Base-by-base conservation (phyloP, 1,140 invertebrate species). In the Lineus longissimus region DNA sequence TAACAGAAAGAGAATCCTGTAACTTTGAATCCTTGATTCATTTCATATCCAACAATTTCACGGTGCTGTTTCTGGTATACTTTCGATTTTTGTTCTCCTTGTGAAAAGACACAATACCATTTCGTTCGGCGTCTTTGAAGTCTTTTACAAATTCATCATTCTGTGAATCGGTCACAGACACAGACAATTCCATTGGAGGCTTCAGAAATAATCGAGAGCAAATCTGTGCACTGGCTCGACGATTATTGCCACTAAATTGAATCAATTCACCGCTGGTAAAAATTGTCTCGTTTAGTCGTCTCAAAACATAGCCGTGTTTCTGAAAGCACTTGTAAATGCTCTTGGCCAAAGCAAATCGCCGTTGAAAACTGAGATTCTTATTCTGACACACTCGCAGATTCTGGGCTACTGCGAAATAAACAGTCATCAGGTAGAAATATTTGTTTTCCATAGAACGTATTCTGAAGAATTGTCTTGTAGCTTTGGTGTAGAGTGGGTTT, bases 351-450 rank as follows among this genome's bases (percentile, higher is more conserved):
- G n/a, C 47, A n/a, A 7, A 51, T 23, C 47, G 6, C n/a, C n/a
- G 6, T n/a, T 6, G n/a, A 51, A 51, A 51, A n/a, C 47, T 51
- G 6, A 51, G n/a, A n/a, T 51, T 51, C 47, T 51, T 51, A 27
- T 27, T 27, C 4, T 51, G 47, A 51, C 47, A 51, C 47, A 51
- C 47, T 51, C 47, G 6, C 6, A 51, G 47, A 51, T 51, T 51
- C n/a, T 51, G 6, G 19, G n/a, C 4, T 9, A 51, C 47, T 4
- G 47, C 47, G n/a, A 51, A 51, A n/a, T 51, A 51, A n/a, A 51
- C 47, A 51, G 47, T 51, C 47, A 51, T 51, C 4, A 7, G n/a
- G 47, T 51, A 51, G 6, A 51, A 51, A n/a, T 51, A 51, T n/a
- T 51, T 51, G 47, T 51, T 4, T n/a, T 51, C 47, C 47, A 51